Conservation (phyloP, 2,113 vertebrate genomes). For the Cyrtonyx montezumae region DNA sequence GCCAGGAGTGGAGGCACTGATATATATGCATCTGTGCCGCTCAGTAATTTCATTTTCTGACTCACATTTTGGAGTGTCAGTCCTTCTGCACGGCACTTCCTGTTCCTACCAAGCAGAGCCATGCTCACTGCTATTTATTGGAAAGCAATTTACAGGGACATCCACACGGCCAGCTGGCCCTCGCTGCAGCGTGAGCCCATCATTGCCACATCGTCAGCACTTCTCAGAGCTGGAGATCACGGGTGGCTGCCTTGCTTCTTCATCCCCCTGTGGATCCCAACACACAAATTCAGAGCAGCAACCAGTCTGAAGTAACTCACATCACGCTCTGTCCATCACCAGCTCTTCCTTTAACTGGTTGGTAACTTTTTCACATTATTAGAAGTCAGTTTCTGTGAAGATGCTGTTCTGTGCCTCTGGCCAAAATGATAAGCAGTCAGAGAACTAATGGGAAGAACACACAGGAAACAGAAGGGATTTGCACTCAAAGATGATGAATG, state of each 20-base stretch:
- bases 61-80: slow-evolving; percentile 3
- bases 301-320: not conserved
- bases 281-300: not conserved
- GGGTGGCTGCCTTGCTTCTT: not conserved
- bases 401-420: not conserved
- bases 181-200: not conserved
- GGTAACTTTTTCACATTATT: not conserved
- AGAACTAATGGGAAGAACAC: not conserved
- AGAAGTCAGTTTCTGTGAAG: not conserved
- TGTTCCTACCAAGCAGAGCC: not conserved
- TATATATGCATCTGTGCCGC: slow-evolving; percentile 36
- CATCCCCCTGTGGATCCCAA: not conserved
- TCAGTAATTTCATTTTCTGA: slow-evolving; percentile 24
- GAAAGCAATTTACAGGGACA: slow-evolving; percentile 5
- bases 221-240: not conserved
- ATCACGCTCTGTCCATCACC: not conserved
- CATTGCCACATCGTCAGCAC: not conserved
- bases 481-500: not conserved
- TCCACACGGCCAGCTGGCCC: not conserved
- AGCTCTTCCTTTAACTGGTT: not conserved
- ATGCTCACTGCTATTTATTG: not conserved
- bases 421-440: not conserved
- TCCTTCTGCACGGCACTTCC: not conserved
- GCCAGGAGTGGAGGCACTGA: slow-evolving; percentile 11
- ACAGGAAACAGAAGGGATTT: not conserved